phyloP scores from a whole-genome alignment of 2,113 vertebrate genomes.

The Brachypodius melanocephalos region DNA sequence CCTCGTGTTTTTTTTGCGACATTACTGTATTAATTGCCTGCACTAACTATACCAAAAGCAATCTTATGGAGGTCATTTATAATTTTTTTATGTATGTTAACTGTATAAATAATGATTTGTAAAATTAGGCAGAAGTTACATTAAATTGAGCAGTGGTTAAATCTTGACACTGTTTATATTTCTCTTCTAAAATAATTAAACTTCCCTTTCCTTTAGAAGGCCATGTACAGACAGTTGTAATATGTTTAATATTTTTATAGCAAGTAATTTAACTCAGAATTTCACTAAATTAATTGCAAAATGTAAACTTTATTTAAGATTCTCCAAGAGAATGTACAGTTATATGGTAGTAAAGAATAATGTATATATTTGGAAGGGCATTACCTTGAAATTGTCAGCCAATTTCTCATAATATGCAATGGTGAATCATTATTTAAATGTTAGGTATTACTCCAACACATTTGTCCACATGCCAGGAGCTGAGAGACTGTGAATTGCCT shows the following conservation, averaged over 20 bases:
- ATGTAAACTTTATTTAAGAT: conserved; percentile 46
- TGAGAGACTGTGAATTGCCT: not conserved
- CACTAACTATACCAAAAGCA: conserved; percentile 1
- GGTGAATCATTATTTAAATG: conserved; percentile 9
- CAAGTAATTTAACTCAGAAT: conserved; percentile 22
- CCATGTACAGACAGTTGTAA: not conserved
- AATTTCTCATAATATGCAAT: not conserved
- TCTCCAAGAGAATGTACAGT: not conserved
- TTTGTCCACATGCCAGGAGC: not conserved
- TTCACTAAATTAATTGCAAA: conserved; percentile 16
- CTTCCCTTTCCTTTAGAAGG: not conserved
- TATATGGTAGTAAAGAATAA: not conserved
- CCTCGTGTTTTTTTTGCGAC: not conserved
- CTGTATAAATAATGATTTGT: conserved; percentile 53
- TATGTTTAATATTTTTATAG: conserved; percentile 19
- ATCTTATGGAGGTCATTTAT: conserved; percentile 27
- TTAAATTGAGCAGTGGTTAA: conserved; percentile 51
- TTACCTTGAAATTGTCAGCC: not conserved
- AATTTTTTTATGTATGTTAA: conserved; percentile 51
- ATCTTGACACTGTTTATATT: conserved; percentile 45
- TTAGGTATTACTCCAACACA: conserved; percentile 3
- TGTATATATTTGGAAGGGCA: not conserved
- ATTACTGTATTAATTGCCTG: conserved; percentile 1
- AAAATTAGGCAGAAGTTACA: conserved; percentile 52
- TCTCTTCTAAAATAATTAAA: conserved; percentile 57